phyloP scores from a whole-genome alignment of 53 echinoderm and acorn worm species.

The Mesocentrotus franciscanus region DNA sequence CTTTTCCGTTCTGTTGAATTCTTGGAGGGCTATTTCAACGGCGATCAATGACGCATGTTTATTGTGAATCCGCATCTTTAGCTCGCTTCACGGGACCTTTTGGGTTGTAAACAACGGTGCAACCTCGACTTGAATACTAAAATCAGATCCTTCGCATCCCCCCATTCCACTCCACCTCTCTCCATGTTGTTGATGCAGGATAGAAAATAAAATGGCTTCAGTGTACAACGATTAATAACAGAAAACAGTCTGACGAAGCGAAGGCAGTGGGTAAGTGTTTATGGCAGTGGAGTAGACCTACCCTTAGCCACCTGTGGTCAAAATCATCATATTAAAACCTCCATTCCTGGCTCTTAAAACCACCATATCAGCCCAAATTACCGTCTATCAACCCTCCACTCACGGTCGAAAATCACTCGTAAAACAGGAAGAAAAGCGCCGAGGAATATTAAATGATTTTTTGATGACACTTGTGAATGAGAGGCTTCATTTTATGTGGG shows the following conservation, averaged over 20 bases:
- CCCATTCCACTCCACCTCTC: neutral
- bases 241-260: neutral
- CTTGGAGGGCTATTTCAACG: conserved; percentile 48
- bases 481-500: conserved; percentile 26
- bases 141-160: neutral
- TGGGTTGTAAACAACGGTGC: conserved; percentile 57
- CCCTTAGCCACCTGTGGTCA: conserved; percentile 58
- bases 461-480: conserved; percentile 64
- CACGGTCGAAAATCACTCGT: conserved; percentile 64
- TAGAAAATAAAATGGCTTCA: conserved; percentile 22
- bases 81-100: conserved; percentile 47
- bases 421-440: conserved; percentile 58
- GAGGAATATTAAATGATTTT: conserved; percentile 58
- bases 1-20: conserved; percentile 46
- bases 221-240: conserved; percentile 38
- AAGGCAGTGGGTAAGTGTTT: conserved; percentile 48
- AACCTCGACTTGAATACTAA: conserved; percentile 40
- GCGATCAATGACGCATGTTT: conserved; percentile 68
- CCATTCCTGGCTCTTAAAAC: conserved; percentile 53
- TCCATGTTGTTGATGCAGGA: neutral
- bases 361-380: conserved; percentile 58
- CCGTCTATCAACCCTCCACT: conserved; percentile 37
- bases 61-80: conserved; percentile 58
- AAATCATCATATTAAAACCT: conserved; percentile 57
- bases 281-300: neutral